A percentile compares a stretch with the other conserved stretches of the same genome.
phyloP scores from a whole-genome alignment of 2,888 invertebrate genomes.

The Eupithecia centaureata region DNA sequence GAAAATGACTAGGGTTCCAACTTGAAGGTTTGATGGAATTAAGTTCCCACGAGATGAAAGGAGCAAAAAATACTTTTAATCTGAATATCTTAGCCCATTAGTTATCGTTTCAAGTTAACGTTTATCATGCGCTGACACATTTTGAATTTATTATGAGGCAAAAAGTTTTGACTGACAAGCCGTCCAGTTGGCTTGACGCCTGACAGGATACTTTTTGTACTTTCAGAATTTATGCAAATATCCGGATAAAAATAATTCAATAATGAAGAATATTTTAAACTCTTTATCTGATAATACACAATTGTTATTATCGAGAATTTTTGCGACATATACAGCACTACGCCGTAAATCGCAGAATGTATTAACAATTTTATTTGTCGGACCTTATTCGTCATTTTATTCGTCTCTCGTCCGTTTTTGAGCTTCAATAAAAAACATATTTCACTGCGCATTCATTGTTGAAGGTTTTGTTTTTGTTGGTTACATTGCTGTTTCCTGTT shows the following conservation, averaged over 20 bases:
- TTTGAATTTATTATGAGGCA: conserved; percentile 72
- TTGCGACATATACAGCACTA: background rate
- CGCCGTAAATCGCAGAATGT: background rate
- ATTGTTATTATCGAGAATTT: background rate
- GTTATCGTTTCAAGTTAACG: conserved; percentile 55
- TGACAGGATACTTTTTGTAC: conserved; percentile 17
- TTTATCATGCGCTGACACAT: conserved; percentile 69
- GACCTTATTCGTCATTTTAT: background rate
- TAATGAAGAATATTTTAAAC: background rate
- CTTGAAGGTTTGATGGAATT: background rate
- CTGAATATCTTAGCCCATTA: conserved; percentile 37
- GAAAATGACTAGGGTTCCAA: background rate
- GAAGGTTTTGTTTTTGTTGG: background rate
- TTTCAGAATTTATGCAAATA: conserved; percentile 10
- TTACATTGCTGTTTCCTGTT: too few relatives aligned
- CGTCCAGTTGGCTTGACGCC: conserved; percentile 23
- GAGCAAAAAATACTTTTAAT: background rate
- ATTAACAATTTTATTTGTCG: background rate
- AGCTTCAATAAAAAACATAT: background rate
- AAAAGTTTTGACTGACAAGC: conserved; percentile 68
- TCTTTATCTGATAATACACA: background rate
- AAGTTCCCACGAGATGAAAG: background rate
- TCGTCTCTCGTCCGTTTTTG: background rate
- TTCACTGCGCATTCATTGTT: background rate
- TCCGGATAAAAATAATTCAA: conserved; percentile 1